These are phyloP conservation scores for Lepus americanus DNA, from an alignment of 2,113 vertebrate species.

Conservation along the genomic window DNA sequence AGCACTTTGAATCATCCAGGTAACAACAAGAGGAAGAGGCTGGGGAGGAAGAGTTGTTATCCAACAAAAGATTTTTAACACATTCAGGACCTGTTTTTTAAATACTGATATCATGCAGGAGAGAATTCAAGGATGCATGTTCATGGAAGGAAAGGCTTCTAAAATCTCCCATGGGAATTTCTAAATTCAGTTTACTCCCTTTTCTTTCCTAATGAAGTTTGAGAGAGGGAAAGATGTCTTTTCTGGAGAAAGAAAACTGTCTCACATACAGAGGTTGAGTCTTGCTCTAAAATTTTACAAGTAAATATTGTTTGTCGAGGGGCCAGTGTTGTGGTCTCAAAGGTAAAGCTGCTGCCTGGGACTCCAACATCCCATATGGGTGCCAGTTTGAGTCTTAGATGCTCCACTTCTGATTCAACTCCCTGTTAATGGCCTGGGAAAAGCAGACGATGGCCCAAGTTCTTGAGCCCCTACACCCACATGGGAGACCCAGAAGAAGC, in stretches of 20 bases:
- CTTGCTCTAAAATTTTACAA: constrained; percentile 27
- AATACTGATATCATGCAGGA: constrained; percentile 10
- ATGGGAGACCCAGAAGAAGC: no score
- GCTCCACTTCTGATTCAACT: no score
- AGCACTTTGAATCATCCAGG: neutral
- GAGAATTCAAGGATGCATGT: neutral
- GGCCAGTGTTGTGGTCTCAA: no score
- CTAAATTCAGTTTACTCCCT: neutral
- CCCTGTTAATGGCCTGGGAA: no score
- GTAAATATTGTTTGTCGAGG: constrained; percentile 8
- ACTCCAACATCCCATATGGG: no score
- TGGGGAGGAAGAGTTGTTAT: neutral
- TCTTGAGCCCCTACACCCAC: no score
- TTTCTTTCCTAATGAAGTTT: constrained; percentile 27
- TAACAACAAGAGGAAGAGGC: neutral
- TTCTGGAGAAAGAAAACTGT: neutral
- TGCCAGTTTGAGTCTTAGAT: no score
- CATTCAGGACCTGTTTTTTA: neutral
- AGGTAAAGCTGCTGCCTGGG: no score
- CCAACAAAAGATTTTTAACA: neutral
- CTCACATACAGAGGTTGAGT: constrained; percentile 42
- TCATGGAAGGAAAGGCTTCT: neutral
- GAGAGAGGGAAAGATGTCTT: constrained; percentile 27
- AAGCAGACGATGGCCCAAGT: no score
- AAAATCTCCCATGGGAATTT: constrained; percentile 26